These are phyloP conservation scores for Ailurus styani DNA, from an alignment of 2,113 vertebrate genomes.

Conservation along the genomic window DNA sequence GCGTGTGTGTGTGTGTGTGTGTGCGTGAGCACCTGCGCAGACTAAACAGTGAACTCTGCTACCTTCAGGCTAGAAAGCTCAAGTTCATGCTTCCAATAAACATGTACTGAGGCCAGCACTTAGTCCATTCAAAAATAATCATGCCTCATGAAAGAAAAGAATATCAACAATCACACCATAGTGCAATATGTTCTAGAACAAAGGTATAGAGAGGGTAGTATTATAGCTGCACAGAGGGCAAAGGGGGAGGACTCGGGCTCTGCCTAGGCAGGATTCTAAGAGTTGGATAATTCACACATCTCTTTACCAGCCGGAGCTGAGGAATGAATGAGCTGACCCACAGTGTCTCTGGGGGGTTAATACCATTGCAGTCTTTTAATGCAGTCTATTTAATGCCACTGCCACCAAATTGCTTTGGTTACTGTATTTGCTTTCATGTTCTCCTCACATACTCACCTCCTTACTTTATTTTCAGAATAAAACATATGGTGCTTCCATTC, in stretches of 20 bases:
- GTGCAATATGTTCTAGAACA: background rate
- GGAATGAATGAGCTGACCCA: background rate
- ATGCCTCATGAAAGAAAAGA: background rate
- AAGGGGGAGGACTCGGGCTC: background rate
- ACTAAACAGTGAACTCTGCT: background rate
- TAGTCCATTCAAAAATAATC: background rate
- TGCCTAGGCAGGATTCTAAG: background rate
- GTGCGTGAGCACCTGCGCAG: background rate
- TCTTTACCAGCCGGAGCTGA: background rate
- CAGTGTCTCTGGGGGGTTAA: background rate
- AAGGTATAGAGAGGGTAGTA: background rate
- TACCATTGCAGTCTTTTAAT: background rate
- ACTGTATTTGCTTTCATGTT: background rate
- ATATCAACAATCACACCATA: background rate
- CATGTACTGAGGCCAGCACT: background rate
- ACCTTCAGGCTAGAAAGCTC: background rate
- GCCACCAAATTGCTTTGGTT: background rate
- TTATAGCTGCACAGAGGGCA: background rate
- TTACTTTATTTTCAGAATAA: background rate
- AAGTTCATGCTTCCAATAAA: background rate
- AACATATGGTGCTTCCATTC: background rate
- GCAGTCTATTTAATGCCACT: background rate
- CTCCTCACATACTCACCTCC: background rate
- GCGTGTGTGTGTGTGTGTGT: background rate
- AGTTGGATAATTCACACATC: background rate